These are phyloP conservation scores for Cantharis rufa DNA, from an alignment of 2,888 invertebrate species.

Conservation along the genomic window DNA sequence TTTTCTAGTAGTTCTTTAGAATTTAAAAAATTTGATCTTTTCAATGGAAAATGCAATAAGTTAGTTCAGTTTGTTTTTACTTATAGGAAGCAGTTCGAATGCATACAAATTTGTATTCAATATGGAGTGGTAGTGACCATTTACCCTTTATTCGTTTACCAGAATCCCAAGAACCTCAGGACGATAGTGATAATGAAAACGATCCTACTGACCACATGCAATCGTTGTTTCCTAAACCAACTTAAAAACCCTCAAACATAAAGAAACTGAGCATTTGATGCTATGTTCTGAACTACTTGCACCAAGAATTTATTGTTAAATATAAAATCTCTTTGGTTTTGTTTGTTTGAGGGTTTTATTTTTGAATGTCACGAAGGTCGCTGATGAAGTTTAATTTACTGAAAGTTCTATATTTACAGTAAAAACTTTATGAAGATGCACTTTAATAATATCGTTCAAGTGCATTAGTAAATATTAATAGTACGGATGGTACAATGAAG, in stretches of 20 bases:
- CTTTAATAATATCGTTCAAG: not conserved
- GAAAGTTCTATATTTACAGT: not conserved
- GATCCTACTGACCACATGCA: slow-evolving; percentile 51
- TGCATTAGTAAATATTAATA: not conserved
- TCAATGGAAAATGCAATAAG: not conserved
- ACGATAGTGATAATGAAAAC: slow-evolving; percentile 55
- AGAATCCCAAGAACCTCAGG: slow-evolving; percentile 56
- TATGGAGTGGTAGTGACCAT: slow-evolving; percentile 58
- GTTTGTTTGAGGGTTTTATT: not conserved
- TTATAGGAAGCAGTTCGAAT: slow-evolving; percentile 53
- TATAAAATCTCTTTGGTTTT: not conserved
- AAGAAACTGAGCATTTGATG: not conserved
- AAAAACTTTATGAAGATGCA: not conserved
- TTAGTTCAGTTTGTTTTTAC: not conserved
- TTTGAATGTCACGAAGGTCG: not conserved
- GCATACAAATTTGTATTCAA: slow-evolving; percentile 55
- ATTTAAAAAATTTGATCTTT: not conserved
- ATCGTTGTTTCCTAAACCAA: slow-evolving; percentile 51
- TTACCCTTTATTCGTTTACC: slow-evolving; percentile 56
- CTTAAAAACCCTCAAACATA: slow-evolving; percentile 38
- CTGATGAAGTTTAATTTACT: not conserved
- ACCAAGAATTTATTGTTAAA: not conserved
- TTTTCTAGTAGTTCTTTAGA: too few species aligned
- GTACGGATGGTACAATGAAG: not conserved
- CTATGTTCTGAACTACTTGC: not conserved